Conservation (phyloP, 2,113 vertebrate genomes). For the Myotis yumanensis region DNA sequence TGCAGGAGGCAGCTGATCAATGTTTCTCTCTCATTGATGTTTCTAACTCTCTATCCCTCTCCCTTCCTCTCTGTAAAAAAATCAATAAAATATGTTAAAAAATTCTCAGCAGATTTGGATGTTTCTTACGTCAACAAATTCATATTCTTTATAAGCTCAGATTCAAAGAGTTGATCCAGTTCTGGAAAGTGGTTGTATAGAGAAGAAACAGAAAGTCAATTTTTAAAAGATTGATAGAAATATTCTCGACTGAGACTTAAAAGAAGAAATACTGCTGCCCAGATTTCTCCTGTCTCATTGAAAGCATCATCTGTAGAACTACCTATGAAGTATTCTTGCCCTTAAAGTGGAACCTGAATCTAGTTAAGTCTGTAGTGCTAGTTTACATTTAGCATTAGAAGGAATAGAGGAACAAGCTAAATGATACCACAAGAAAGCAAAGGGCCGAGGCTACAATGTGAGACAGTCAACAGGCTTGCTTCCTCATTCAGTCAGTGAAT, state of each 20-base stretch:
- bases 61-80: too few species aligned
- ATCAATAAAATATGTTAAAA: neutral
- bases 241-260: neutral
- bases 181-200: neutral
- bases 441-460: neutral
- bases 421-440: neutral
- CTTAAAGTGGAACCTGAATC: neutral
- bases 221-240: neutral
- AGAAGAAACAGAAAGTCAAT: neutral
- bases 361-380: neutral
- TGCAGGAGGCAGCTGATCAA: too few species aligned
- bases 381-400: neutral
- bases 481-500: neutral
- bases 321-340: neutral
- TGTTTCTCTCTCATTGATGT: too few species aligned
- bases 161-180: neutral
- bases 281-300: neutral
- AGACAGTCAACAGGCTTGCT: neutral
- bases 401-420: neutral
- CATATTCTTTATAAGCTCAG: slow-evolving; percentile 6
- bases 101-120: neutral
- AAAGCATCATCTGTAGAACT: neutral
- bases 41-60: too few species aligned
- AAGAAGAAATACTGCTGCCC: neutral
- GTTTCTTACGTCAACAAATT: neutral